Conservation (phyloP, 2,797 vertebrate genomes). For the Characodon lateralis region DNA sequence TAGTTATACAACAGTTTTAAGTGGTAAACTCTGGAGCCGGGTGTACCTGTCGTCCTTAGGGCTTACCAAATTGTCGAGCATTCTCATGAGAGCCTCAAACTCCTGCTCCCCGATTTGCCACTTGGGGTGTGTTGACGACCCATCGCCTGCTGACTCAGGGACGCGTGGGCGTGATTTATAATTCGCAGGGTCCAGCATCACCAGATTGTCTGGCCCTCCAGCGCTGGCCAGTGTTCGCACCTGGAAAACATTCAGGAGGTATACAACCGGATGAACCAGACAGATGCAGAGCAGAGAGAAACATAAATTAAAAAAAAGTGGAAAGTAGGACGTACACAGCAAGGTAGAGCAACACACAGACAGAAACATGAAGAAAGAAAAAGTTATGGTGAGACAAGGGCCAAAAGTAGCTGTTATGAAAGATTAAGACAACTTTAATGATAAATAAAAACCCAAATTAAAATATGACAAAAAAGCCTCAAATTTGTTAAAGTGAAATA, state of each 20-base stretch:
- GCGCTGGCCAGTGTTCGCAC: conserved; percentile 96
- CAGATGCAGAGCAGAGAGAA: conserved; percentile 24
- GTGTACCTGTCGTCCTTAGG: neutral
- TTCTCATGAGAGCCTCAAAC: conserved; percentile 97
- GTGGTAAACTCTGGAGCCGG: neutral
- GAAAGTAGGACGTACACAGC: neutral
- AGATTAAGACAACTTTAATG: conserved; percentile 36
- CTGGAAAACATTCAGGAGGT: conserved; percentile 71
- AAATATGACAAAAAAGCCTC: neutral
- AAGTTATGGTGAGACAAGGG: conserved; percentile 27
- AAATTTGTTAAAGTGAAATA: neutral
- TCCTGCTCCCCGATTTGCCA: conserved; percentile 98
- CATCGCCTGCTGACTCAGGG: conserved; percentile 85
- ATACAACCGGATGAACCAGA: conserved; percentile 14
- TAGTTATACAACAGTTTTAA: neutral
- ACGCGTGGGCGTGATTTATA: conserved; percentile 90
- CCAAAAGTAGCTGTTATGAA: conserved; percentile 43
- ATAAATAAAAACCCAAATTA: neutral
- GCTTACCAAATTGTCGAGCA: conserved; percentile 97
- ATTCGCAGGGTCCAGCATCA: conserved; percentile 92
- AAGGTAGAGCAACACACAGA: neutral
- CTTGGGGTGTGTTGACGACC: conserved; percentile 83
- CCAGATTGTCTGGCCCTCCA: conserved; percentile 95
- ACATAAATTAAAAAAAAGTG: conserved; percentile 12
- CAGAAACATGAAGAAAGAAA: conserved; percentile 33